Evolutionary conservation across 2,888 invertebrate species (phyloP), one percentile per base, ranked within the genome.

Genomic region (Allolobophora icterica): DNA sequence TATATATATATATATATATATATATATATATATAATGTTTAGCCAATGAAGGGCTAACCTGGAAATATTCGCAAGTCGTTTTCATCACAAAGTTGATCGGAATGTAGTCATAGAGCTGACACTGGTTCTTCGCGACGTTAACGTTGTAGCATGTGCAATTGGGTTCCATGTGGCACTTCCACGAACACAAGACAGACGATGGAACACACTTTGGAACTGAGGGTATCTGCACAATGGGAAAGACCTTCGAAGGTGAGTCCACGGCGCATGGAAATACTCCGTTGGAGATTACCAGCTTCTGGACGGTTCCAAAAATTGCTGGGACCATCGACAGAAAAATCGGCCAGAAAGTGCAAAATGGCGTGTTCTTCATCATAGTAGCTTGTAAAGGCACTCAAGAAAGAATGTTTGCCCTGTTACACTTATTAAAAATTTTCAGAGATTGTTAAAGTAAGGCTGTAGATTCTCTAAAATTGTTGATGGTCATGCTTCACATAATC

Each of bases 81-180:
- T 17, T 34, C 4, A 84, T 15, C 84, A 30, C n/a, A 35, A 84
- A 84, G 84, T 84, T 84, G 35, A 84, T 35, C 17, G 84, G 84
- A 84, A 84, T 35, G 35, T 84, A 84, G 35, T 84, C 35, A 13
- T 84, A 84, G 84, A 84, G 84, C 35, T 84, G 34, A n/a, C 84
- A 84, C 84, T 84, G 34, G 35, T 84, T 35, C 33, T 35, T 6
- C 17, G 34, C 35, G 33, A 4, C 84, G 84, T 84, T n/a, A 19
- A 30, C 21, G 84, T 84, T 84, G 84, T 84, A 84, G 21, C 35
- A 1, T 34, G 33, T 84, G 84, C 84, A 84, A 34, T 84, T 84
- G 11, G 84, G 19, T 34, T 84, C 35, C 84, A 84, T 33, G 0
- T 84, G 84, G 35, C 84, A 84, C 15, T 34, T 35, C 84, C 84